Evolutionary conservation across 2,113 vertebrate species (phyloP), one percentile per base, ranked within the genome.

Genomic region (human): DNA sequence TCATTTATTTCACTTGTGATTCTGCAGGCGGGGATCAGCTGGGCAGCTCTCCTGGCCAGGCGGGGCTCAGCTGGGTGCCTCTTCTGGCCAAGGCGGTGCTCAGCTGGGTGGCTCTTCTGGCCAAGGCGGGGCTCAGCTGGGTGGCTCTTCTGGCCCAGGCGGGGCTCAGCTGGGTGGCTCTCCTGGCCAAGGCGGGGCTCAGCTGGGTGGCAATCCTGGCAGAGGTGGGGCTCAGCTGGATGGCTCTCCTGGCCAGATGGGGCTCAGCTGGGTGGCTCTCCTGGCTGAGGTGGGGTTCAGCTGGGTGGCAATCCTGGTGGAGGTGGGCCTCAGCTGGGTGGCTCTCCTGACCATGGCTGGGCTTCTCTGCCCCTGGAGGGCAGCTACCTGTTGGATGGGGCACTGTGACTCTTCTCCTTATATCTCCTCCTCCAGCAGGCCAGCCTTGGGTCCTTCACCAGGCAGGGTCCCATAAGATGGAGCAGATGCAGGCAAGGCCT

Each of bases 121-220:
- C 57, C 1, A 4, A 25, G 57, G 57, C 1, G 1, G 8, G 20
- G 57, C 0, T 61, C 59, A 27, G 25, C 59, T 61, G 10, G 59
- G 59, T 1, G 4, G 4, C 59, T 0, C 0, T 27, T 10, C 25
- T 61, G 59, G 59, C 11, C 0, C 11, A 61, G 4, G 27, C 2
- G 22, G 61, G 89, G 18, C 25, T 40, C 61, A n/a, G 0, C 11
- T 30, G 4, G 64, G 14, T 35, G 64, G 30, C 64, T 5, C 12
- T 66, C 13, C 27, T 66, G 27, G 25, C 27, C 27, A 12, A 12
- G 27, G 11, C 9, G 6, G 30, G 61, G 61, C 27, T 64, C 55
- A 22, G 55, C 55, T 57, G 55, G 55, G 55, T 2, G 8, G 55
- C 55, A 3, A 2, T 22, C 20, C 20, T 57, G 55, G 55, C 22